Percentiles rank a stretch among this genome's conserved stretches.
phyloP scores from a whole-genome alignment of 2,888 invertebrate genomes.

The Rotaria sp. region DNA sequence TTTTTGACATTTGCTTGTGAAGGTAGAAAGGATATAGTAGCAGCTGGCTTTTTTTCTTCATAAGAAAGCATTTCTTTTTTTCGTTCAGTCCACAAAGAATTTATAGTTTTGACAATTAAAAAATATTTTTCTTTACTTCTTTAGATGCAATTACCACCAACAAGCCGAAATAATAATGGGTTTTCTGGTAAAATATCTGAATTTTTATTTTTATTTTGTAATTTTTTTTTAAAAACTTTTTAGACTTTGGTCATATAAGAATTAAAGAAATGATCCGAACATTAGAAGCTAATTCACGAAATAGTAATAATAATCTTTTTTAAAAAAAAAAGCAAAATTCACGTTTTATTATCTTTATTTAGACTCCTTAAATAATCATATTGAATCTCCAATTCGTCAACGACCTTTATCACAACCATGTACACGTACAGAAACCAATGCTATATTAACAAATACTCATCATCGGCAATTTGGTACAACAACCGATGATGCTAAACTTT shows the following conservation, averaged over 20 bases:
- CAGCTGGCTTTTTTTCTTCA: too few species aligned
- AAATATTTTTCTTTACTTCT: too few species aligned
- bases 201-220: neutral
- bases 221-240: neutral
- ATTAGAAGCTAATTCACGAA: neutral
- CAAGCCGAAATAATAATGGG: neutral
- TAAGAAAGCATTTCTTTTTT: too few species aligned
- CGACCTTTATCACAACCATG: neutral
- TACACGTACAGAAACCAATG: slow-evolving; percentile 12
- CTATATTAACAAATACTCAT: neutral
- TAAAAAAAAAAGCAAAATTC: too few species aligned
- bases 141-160: slow-evolving; percentile 8
- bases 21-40: too few species aligned
- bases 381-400: neutral
- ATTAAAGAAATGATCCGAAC: slow-evolving; percentile 21
- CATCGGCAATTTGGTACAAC: slow-evolving; percentile 11
- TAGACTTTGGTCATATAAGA: slow-evolving; percentile 13
- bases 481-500: neutral
- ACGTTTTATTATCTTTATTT: too few species aligned
- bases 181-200: neutral
- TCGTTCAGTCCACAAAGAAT: too few species aligned
- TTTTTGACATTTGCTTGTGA: too few species aligned
- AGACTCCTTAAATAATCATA: neutral
- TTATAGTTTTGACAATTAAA: too few species aligned
- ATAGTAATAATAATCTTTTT: too few species aligned